phyloP scores from a whole-genome alignment of 1,140 invertebrate species.

The Pachypsylla venusta region DNA sequence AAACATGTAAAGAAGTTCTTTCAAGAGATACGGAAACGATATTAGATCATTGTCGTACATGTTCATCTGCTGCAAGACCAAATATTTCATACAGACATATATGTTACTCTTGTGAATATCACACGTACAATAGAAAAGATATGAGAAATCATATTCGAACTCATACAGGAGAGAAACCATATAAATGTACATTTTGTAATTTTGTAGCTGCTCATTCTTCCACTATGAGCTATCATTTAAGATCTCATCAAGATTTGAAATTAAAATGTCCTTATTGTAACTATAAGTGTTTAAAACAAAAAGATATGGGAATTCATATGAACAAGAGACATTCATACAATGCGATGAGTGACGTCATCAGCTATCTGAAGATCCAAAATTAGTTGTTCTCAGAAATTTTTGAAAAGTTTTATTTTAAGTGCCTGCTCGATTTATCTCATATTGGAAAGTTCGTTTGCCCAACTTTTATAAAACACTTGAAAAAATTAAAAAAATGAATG shows the following conservation, averaged over 20 bases:
- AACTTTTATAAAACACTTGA: no score
- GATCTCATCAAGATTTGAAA: conserved; percentile 6
- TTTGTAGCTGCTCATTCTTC: conserved; percentile 1
- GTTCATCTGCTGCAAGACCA: background rate
- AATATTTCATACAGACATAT: background rate
- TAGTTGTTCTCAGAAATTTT: no score
- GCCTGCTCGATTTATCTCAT: no score
- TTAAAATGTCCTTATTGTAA: background rate
- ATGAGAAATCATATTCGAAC: conserved; percentile 17
- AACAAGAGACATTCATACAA: no score
- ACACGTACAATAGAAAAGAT: conserved; percentile 1
- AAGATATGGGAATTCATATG: background rate
- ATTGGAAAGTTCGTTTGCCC: no score
- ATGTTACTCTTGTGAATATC: conserved; percentile 2
- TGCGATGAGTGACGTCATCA: no score
- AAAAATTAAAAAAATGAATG: no score
- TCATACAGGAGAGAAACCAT: conserved; percentile 22
- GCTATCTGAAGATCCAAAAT: no score
- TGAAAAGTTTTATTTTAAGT: no score
- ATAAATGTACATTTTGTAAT: conserved; percentile 34
- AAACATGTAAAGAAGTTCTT: background rate
- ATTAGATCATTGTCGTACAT: background rate
- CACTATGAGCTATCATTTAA: conserved; percentile 1
- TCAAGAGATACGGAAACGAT: background rate
- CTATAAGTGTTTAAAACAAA: conserved; percentile 3